A percentile compares a stretch with the other conserved stretches of the same genome.
Evolutionary conservation across 2,113 vertebrate genomes (phyloP).

Genomic region (Asarcornis scutulata): DNA sequence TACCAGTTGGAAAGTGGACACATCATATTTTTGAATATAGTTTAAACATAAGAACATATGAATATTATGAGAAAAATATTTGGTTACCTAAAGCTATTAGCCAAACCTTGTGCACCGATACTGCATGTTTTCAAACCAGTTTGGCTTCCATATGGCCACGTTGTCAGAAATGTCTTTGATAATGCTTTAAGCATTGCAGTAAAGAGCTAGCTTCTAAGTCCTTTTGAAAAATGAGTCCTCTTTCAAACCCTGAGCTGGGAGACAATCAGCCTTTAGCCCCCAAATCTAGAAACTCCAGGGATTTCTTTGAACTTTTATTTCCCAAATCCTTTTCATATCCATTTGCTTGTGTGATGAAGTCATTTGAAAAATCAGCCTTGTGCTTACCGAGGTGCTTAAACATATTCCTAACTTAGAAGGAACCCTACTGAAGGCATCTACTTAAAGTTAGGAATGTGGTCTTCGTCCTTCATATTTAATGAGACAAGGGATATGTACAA

Average conservation of each 20-base stretch:
- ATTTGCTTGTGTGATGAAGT: neutral
- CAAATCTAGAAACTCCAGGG: neutral
- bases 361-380: neutral
- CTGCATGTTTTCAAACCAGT: neutral
- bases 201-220: neutral
- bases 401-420: neutral
- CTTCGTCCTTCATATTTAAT: constrained; percentile 32
- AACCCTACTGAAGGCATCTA: neutral
- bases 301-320: neutral
- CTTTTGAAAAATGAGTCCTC: neutral
- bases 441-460: neutral
- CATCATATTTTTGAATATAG: neutral
- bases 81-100: neutral
- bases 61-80: neutral
- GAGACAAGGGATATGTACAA: neutral
- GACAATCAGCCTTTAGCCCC: neutral
- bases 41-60: neutral
- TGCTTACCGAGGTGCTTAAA: neutral
- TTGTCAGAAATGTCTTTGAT: neutral
- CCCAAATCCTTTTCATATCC: neutral
- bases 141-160: neutral
- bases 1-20: neutral
- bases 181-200: neutral
- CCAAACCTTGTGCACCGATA: neutral
- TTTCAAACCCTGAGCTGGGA: neutral